Evolutionary conservation across 2,797 vertebrate species (phyloP), one percentile per base, ranked within the genome.

Genomic region (Squalus acanthias): DNA sequence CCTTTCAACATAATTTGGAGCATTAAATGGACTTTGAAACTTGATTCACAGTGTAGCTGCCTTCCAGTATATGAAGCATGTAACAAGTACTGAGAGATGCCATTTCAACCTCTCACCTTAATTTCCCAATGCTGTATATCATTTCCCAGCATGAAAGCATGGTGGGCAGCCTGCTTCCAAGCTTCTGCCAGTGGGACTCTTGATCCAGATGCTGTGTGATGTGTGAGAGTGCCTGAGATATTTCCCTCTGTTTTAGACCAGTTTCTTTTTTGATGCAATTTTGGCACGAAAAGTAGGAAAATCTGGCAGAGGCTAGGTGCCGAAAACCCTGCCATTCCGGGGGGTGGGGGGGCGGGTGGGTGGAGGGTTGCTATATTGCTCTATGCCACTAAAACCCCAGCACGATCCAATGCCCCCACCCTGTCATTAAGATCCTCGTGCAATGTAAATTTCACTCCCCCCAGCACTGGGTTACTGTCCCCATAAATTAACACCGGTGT

Each of bases 101-200:
- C 50, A 33, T 95, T 76, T 72, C 46, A 95, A 76, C 70, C 53
- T 95, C 94, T 95, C 94, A 72, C 70, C 94, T 95, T 74, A 74
- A 74, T 95, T 76, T 95, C 70, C 70, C 70, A 72, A 95, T 60
- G 65, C 63, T 93, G 17, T 93, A 69, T 69, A 93, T 93, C n/a
- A 93, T 46, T 46, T 39, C 88, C 91, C 63, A 17, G 0, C 29
- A 60, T 91, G 33, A 91, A 91, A 91, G 57, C 88, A 85, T 85
- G 15, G 20, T 91, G 57, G 29, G 8, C 57, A 67, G 63, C 20
- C 6, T 69, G 7, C 2, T 46, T 46, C 57, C 88, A 63, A 63
- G 88, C 57, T 10, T 60, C 12, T 91, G 29, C 57, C 53, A 33
- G 88, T 17, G 12, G 13, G 4, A 3, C 29, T n/a, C 57, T 63